A percentile compares a stretch with the other conserved stretches of the same genome.
These are phyloP conservation scores for Diorhabda elongata DNA, from an alignment of 1,140 invertebrate genomes.

Conservation along the genomic window DNA sequence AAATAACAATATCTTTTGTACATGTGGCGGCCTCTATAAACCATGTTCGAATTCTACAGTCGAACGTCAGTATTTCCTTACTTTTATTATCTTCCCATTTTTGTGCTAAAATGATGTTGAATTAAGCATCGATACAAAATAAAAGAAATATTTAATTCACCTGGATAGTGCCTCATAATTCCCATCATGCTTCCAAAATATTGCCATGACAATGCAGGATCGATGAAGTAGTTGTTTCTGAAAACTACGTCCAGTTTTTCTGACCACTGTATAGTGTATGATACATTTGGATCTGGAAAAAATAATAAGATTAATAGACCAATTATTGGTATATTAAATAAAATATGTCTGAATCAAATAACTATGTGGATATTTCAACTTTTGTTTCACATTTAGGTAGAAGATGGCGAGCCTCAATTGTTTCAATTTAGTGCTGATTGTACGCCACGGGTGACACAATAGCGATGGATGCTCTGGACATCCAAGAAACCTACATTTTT, in stretches of 20 bases:
- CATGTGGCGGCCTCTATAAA: constrained; percentile 97
- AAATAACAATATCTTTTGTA: constrained; percentile 94
- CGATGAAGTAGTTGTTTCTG: constrained; percentile 77
- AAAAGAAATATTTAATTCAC: constrained; percentile 39
- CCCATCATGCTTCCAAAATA: constrained; percentile 92
- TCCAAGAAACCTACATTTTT: too few relatives aligned
- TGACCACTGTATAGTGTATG: constrained; percentile 82
- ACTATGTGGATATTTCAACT: too few relatives aligned
- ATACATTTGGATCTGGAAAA: constrained; percentile 53
- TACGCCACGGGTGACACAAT: too few relatives aligned
- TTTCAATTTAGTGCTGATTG: too few relatives aligned
- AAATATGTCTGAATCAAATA: too few relatives aligned
- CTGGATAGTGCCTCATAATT: constrained; percentile 87
- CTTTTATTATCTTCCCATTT: constrained; percentile 51
- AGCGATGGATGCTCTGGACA: too few relatives aligned
- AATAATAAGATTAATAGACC: too few relatives aligned
- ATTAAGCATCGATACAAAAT: background rate
- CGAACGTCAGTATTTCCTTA: constrained; percentile 62
- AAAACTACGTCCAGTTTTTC: constrained; percentile 80
- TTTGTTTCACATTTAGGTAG: too few relatives aligned
- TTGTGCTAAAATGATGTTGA: constrained; percentile 38
- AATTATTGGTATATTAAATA: too few relatives aligned
- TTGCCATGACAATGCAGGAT: constrained; percentile 91
- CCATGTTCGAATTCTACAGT: constrained; percentile 84
- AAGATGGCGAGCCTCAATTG: too few relatives aligned